Percentiles rank a stretch among this genome's conserved stretches.
Evolutionary conservation across 2,113 vertebrate species (phyloP).

Genomic region (Lagopus leucura): DNA sequence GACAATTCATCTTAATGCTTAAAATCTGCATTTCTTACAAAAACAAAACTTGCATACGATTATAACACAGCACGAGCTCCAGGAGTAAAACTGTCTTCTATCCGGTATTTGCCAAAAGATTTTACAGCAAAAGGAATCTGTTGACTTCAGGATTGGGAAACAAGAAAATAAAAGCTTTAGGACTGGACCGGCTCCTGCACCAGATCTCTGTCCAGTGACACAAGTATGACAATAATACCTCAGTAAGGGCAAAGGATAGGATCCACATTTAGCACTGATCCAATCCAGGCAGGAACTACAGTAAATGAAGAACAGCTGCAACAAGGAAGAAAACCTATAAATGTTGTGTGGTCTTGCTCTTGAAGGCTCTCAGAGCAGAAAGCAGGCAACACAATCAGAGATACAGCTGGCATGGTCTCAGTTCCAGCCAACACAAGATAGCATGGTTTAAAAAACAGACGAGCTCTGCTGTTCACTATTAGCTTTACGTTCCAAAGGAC

Average conservation of each 20-base stretch:
- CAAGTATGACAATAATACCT: background rate
- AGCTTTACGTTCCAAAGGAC: background rate
- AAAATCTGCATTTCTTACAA: background rate
- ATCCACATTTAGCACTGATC: background rate
- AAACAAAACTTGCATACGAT: background rate
- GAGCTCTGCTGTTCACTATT: constrained; percentile 33
- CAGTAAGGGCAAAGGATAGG: background rate
- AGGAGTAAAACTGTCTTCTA: background rate
- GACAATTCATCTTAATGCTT: background rate
- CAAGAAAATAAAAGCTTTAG: background rate
- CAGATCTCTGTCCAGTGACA: background rate
- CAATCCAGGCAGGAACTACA: background rate
- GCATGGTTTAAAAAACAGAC: constrained; percentile 7
- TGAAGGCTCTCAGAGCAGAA: background rate
- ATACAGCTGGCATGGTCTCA: constrained; percentile 17
- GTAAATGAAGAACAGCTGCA: background rate
- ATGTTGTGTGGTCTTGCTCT: constrained; percentile 3
- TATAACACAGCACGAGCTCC: background rate
- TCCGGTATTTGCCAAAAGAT: background rate
- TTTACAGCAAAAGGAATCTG: background rate
- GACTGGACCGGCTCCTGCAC: background rate
- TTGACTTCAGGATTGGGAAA: background rate
- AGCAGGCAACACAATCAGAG: constrained; percentile 28
- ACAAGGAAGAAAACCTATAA: constrained; percentile 15
- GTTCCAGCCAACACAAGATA: constrained; percentile 31